Conservation (phyloP, 2,797 vertebrate genomes). For the Melanotaenia trifasciata region DNA sequence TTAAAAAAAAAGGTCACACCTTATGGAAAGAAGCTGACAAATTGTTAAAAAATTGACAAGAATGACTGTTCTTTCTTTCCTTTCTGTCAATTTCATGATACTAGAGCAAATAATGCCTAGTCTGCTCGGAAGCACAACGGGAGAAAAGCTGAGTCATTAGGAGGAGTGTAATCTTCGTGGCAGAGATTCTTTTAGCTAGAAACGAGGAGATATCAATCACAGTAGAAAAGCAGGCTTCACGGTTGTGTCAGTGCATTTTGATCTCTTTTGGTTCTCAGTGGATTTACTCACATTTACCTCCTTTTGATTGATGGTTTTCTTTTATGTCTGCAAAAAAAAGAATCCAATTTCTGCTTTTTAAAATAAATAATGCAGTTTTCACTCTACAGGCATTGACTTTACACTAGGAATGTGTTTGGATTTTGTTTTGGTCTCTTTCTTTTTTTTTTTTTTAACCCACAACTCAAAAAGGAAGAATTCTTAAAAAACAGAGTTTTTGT, state of each 20-base stretch:
- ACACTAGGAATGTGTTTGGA: slow-evolving; percentile 8
- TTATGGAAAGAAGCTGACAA: slow-evolving; percentile 18
- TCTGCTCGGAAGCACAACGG: slow-evolving; percentile 59
- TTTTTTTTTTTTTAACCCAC: not conserved
- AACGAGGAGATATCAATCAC: slow-evolving; percentile 59
- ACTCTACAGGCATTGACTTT: slow-evolving; percentile 9
- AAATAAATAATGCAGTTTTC: slow-evolving; percentile 21
- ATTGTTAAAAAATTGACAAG: slow-evolving; percentile 22
- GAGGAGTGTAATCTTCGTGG: slow-evolving; percentile 53
- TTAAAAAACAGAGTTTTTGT: slow-evolving; percentile 29
- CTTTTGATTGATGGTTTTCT: slow-evolving; percentile 42
- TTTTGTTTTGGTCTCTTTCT: slow-evolving; percentile 19
- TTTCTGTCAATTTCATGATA: not conserved
- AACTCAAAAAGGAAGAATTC: slow-evolving; percentile 27
- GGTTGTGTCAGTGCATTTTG: slow-evolving; percentile 42
- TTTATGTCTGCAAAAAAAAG: slow-evolving; percentile 23
- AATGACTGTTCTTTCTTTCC: slow-evolving; percentile 1
- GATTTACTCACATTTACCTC: slow-evolving; percentile 22
- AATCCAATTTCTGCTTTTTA: slow-evolving; percentile 13
- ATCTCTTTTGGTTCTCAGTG: slow-evolving; percentile 31
- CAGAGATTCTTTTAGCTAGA: slow-evolving; percentile 43
- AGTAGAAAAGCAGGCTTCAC: slow-evolving; percentile 52
- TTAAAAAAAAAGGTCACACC: slow-evolving; percentile 27
- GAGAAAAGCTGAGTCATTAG: slow-evolving; percentile 71
- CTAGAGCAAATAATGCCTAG: slow-evolving; percentile 36